Conservation (phyloP, 2,797 vertebrate genomes). For the Monodelphis domestica region DNA sequence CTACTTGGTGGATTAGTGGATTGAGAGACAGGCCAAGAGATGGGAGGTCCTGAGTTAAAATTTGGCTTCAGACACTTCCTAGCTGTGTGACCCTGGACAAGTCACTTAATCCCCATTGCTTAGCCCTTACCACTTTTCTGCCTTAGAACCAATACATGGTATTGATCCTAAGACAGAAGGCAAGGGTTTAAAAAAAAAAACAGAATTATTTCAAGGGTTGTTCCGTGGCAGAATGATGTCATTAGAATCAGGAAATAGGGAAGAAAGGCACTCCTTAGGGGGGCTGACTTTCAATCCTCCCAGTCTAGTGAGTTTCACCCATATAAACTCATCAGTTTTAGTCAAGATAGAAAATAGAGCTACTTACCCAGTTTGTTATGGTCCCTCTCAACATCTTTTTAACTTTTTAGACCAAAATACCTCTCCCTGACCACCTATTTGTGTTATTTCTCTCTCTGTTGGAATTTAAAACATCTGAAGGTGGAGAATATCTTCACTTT, state of each 20-base stretch:
- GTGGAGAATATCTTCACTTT: neutral
- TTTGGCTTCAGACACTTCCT: too few relatives aligned
- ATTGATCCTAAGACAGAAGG: too few relatives aligned
- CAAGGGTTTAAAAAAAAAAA: too few relatives aligned
- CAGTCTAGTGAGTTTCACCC: slow-evolving; percentile 6
- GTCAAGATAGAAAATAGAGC: neutral
- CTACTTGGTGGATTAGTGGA: too few relatives aligned
- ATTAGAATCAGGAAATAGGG: slow-evolving; percentile 21
- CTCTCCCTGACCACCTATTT: neutral
- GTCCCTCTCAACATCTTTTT: neutral
- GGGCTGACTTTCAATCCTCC: slow-evolving; percentile 1
- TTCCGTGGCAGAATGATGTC: slow-evolving; percentile 32
- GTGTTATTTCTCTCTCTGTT: neutral
- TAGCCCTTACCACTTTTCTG: too few relatives aligned
- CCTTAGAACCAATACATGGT: too few relatives aligned
- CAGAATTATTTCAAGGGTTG: slow-evolving; percentile 46
- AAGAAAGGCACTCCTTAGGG: neutral
- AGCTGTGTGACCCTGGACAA: too few relatives aligned
- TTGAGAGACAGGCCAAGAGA: too few relatives aligned
- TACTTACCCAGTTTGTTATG: neutral
- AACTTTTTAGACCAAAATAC: neutral
- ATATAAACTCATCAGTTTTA: neutral
- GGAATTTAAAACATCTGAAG: neutral
- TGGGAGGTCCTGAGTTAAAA: too few relatives aligned
- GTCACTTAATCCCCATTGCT: too few relatives aligned